Evolutionary conservation across 2,888 invertebrate genomes (phyloP).

Genomic region (Odontomyia ornata): DNA sequence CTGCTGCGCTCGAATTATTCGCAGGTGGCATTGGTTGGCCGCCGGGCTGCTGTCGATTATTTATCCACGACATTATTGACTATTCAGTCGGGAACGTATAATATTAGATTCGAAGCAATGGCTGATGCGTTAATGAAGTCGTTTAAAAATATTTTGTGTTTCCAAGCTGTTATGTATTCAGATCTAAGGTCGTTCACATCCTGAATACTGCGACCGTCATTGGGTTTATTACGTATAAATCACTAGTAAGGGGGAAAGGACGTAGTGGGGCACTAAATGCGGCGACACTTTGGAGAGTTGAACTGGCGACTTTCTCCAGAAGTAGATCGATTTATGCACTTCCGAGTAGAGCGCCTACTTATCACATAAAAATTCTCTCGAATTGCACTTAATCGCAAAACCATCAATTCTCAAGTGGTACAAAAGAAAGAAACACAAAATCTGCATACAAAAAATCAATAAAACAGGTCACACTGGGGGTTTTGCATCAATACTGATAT

Average conservation of each 20-base stretch:
- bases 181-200: constrained; percentile 30
- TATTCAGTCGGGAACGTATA: constrained; percentile 15
- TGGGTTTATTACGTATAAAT: background rate
- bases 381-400: background rate
- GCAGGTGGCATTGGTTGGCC: constrained; percentile 35
- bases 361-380: background rate
- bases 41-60: constrained; percentile 43
- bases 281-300: background rate
- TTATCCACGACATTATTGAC: constrained; percentile 49
- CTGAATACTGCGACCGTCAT: background rate
- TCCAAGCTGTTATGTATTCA: background rate
- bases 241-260: background rate
- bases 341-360: constrained; percentile 1
- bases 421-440: background rate
- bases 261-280: background rate
- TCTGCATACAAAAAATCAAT: constrained; percentile 24
- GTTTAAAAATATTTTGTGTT: background rate
- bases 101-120: background rate
- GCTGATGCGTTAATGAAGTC: background rate
- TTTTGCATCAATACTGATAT: constrained; percentile 24
- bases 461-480: constrained; percentile 19
- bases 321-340: constrained; percentile 30
- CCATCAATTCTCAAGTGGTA: background rate
- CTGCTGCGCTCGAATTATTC: constrained; percentile 20
- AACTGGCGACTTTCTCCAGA: background rate